A percentile compares a stretch with the other conserved stretches of the same genome.
phyloP scores from a whole-genome alignment of 2,113 vertebrate species.

The Dasypus novemcinctus region DNA sequence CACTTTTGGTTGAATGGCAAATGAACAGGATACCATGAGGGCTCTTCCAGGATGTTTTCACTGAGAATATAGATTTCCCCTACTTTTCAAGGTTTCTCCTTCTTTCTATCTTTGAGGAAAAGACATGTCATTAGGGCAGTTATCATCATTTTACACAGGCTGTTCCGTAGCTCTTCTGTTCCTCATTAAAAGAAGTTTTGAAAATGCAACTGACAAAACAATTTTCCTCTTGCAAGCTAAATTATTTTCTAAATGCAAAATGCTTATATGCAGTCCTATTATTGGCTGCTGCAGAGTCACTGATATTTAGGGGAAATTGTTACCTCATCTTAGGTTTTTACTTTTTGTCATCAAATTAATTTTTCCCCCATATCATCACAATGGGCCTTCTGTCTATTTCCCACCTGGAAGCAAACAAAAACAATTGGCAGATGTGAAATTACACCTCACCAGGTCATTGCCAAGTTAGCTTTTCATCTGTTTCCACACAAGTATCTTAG shows the following conservation, averaged over 20 bases:
- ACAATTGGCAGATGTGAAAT: background rate
- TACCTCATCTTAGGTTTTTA: background rate
- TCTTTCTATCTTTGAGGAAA: background rate
- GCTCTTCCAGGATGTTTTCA: background rate
- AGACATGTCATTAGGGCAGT: background rate
- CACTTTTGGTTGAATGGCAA: background rate
- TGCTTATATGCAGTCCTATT: background rate
- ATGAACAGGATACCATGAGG: accelerated
- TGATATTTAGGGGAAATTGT: background rate
- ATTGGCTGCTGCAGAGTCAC: background rate
- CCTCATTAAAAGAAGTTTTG: background rate
- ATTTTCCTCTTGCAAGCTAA: background rate
- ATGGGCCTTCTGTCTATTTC: background rate
- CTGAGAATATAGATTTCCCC: background rate
- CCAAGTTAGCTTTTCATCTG: background rate
- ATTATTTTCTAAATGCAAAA: background rate
- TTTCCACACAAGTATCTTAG: background rate
- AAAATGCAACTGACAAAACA: background rate
- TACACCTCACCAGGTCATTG: background rate
- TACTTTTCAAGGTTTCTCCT: background rate
- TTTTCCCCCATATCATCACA: background rate
- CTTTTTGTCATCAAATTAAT: background rate
- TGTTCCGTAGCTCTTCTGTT: background rate
- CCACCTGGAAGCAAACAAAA: background rate
- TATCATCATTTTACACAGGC: background rate